Base-by-base conservation (phyloP, 2,888 invertebrate species). In the Stenotaenia linearis region DNA sequence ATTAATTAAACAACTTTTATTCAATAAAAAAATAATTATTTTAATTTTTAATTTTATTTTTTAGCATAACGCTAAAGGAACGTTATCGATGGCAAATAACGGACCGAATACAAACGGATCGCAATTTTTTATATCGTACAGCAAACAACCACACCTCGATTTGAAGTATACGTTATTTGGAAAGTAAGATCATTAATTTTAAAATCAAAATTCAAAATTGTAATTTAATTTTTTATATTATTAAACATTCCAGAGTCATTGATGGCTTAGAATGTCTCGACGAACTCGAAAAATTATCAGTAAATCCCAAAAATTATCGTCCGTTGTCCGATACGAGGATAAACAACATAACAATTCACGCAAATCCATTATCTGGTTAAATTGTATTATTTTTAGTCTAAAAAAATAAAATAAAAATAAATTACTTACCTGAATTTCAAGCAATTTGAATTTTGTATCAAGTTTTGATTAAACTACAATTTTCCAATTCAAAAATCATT, bases 51-150 rank as follows among this genome's bases (percentile, higher is more conserved):
- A 79, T 75, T 74, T 61, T 61, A 77, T 75, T 77, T 78, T 84
- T 37, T 80, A 89, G 93, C 98, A 98, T 85, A 93, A 90, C 85
- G 89, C 91, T 21, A 90, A 97, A 84, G 98, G 97, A 0, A 91
- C 93, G 82, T 89, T 99, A 0, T 97, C 98, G 3, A 97, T 98
- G 98, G 99, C 99, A 6, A 99, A 98, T 86, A 98, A 95, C 88
- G 98, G 98, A 2, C 96, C 98, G 0, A 97, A 98, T 86, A 94
- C 96, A 10, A 99, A 99, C 89, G 95, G 93, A 2, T 97, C 97
- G 84, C 99, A 99, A 86, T 99, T 99, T 87, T 99, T 99, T 86
- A 93, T 99, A 82, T 92, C 94, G 0, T 99, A 98, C 87, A 92
- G 91, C 15, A 92, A 96, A 80, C 98, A 99, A 85, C 94, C 96